These are phyloP conservation scores for Acleris literana DNA, from an alignment of 2,888 invertebrate species.

Conservation along the genomic window DNA sequence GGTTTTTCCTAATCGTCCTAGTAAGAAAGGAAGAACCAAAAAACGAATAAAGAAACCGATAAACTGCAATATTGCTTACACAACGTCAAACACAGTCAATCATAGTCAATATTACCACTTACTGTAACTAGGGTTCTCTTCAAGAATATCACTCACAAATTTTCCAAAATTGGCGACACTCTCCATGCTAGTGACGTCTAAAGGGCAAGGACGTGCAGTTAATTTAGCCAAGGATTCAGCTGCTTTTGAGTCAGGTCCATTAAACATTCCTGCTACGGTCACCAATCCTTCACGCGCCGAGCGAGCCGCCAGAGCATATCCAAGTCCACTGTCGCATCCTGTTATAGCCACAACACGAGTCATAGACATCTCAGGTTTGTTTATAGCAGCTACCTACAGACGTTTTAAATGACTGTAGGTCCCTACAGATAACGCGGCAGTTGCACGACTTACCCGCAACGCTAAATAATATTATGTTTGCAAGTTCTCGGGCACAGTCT, in stretches of 20 bases:
- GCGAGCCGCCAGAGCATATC: slow-evolving; percentile 87
- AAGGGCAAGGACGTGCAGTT: slow-evolving; percentile 75
- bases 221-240: slow-evolving; percentile 76
- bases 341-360: slow-evolving; percentile 87
- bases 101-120: slow-evolving; percentile 49
- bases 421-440: slow-evolving; percentile 4
- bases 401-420: slow-evolving; percentile 1
- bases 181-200: slow-evolving; percentile 87
- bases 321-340: slow-evolving; percentile 94
- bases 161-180: slow-evolving; percentile 81
- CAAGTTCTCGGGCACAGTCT: slow-evolving; percentile 39
- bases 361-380: slow-evolving; percentile 44
- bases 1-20: too few species aligned
- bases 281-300: slow-evolving; percentile 85
- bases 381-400: background rate
- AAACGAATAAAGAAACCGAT: too few species aligned
- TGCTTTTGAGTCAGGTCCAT: slow-evolving; percentile 77
- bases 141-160: slow-evolving; percentile 71
- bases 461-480: slow-evolving; percentile 22
- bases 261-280: slow-evolving; percentile 89
- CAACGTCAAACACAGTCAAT: too few species aligned
- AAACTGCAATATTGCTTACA: too few species aligned
- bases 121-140: slow-evolving; percentile 79
- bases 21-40: too few species aligned
- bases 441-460: slow-evolving; percentile 2